Evolutionary conservation across 2,113 vertebrate species (phyloP).

Genomic region (Entomyzon cyanotis): DNA sequence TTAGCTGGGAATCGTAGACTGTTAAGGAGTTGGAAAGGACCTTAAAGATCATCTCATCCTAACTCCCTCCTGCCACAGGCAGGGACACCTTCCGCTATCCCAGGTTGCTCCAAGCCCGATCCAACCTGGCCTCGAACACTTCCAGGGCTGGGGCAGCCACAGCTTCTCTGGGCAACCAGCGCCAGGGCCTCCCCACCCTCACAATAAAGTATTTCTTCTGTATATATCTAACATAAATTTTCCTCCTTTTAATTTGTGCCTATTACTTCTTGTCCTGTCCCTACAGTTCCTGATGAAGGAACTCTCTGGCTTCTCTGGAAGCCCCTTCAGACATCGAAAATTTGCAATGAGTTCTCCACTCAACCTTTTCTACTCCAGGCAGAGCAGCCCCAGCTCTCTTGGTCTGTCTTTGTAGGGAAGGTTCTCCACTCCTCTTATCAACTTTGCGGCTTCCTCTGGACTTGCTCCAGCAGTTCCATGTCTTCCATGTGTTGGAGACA

Average conservation of each 20-base stretch:
- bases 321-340: neutral
- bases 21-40: too few species aligned
- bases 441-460: neutral
- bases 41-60: neutral
- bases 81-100: neutral
- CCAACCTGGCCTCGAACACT: neutral
- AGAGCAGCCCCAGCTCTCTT: neutral
- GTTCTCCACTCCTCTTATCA: neutral
- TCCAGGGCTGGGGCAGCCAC: neutral
- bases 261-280: neutral
- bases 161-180: neutral
- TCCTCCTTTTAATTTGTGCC: neutral
- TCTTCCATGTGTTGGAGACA: neutral
- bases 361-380: neutral
- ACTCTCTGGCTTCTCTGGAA: too few species aligned
- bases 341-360: neutral
- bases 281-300: neutral
- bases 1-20: neutral
- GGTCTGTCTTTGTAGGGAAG: neutral
- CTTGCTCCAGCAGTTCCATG: neutral
- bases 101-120: neutral
- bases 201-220: neutral
- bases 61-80: rapidly evolving
- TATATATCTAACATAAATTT: neutral
- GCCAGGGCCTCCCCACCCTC: neutral